Percentiles rank a stretch among this genome's conserved stretches.
Conservation (phyloP, 2,888 invertebrate species). For the Octonoba sinensis region DNA sequence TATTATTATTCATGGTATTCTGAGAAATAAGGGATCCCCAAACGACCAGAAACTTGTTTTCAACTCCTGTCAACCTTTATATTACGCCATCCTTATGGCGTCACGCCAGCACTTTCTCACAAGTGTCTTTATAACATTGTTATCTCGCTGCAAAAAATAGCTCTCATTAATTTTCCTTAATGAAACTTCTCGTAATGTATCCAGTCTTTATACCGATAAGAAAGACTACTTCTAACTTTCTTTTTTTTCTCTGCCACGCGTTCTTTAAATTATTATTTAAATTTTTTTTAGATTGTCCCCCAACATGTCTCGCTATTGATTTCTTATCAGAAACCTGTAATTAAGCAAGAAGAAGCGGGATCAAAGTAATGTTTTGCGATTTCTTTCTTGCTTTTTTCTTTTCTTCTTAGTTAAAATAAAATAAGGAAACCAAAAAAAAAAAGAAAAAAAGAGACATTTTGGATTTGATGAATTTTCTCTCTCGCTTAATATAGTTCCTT, state of each 20-base stretch:
- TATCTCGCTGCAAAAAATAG: slow-evolving; percentile 1
- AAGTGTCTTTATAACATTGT: background rate
- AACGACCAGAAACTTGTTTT: too few relatives aligned
- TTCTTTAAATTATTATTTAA: slow-evolving; percentile 45
- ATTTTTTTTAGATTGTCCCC: slow-evolving; percentile 7
- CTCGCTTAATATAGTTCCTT: slow-evolving; percentile 29
- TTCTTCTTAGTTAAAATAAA: background rate
- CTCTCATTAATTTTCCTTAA: slow-evolving; percentile 52
- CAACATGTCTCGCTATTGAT: slow-evolving; percentile 50
- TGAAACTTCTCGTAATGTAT: slow-evolving; percentile 48
- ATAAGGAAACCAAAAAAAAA: slow-evolving; percentile 6
- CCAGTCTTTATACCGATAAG: slow-evolving; percentile 15
- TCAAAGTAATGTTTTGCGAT: slow-evolving; percentile 49
- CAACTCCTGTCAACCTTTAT: too few relatives aligned
- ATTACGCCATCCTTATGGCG: too few relatives aligned
- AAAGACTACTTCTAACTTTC: background rate
- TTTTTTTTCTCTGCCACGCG: background rate
- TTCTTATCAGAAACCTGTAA: slow-evolving; percentile 54
- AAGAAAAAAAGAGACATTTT: slow-evolving; percentile 13
- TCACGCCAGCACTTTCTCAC: too few relatives aligned
- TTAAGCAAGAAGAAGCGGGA: slow-evolving; percentile 35
- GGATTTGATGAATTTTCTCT: slow-evolving; percentile 42
- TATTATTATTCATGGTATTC: too few relatives aligned
- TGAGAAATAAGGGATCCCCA: too few relatives aligned
- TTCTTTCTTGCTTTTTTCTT: slow-evolving; percentile 4